Evolutionary conservation across 1,140 invertebrate genomes (phyloP), one percentile per base, ranked within the genome.

Genomic region (Drosophila erecta): DNA sequence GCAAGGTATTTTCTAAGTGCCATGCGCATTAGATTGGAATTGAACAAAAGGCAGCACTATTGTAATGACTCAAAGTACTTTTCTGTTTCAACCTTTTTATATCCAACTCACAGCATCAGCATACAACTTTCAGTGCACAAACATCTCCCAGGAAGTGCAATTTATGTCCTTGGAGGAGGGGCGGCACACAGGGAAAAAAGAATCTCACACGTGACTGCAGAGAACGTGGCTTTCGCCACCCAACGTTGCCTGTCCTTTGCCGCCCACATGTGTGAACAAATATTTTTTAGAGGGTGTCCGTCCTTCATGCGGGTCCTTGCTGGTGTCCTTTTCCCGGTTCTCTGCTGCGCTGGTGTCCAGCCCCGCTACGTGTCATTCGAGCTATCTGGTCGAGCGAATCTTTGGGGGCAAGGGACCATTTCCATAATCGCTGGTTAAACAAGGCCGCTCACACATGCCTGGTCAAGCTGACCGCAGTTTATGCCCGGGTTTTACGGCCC

Each of bases 341-440:
- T 55, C 71, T 51, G 41, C 15, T 20, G 17, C 73, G 54, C 24
- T 59, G 51, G 49, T 51, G 43, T 71, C 57, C 51, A 44, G 51
- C 41, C 30, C 55, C 53, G 72, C 84, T 90, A 89, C 84, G 84
- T 89, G 84, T 87, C 83, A 87, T 87, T 87, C 83, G 83, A 73
- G 72, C 84, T 87, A 87, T 87, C 83, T 87, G 84, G 66, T 24
- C 43, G 44, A 73, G 64, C 61, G 80, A 84, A 89, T 87, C 84
- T 89, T 65, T 77, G 30, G 30, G 30, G 10, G 30, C 30, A 30
- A 30, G 30, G 72, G 60, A 83, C 79, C 71, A 84, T 89, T 89
- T 89, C 84, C 84, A 89, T 89, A 89, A 89, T 89, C 84, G 84
- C 47, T 89, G 84, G 84, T 89, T 89, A 89, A 89, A 89, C 84